phyloP scores from a whole-genome alignment of 2,888 invertebrate species.

The Cremastobaeus sp. region DNA sequence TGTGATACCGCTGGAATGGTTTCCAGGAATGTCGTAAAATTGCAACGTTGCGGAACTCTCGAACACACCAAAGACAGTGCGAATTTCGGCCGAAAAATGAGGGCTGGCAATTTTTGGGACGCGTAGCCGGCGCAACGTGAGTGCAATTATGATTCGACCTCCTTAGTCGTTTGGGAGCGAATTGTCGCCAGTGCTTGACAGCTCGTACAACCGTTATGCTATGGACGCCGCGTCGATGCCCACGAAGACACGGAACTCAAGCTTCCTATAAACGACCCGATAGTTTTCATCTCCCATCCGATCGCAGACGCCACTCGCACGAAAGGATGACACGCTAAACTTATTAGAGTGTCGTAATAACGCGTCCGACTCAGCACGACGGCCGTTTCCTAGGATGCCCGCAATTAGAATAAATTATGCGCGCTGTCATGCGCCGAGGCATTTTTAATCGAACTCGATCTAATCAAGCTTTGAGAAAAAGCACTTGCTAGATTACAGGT shows the following conservation, averaged over 20 bases:
- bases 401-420: slow-evolving; percentile 58
- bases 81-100: slow-evolving; percentile 16
- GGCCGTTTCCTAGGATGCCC: slow-evolving; percentile 18
- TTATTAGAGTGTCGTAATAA: slow-evolving; percentile 43
- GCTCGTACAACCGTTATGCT: slow-evolving; percentile 32
- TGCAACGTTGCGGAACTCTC: too few relatives aligned
- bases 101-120: background rate
- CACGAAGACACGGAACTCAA: slow-evolving; percentile 29
- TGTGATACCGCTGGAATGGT: too few relatives aligned
- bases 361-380: slow-evolving; percentile 25
- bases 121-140: slow-evolving; percentile 3
- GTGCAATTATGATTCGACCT: slow-evolving; percentile 32
- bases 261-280: slow-evolving; percentile 38
- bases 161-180: slow-evolving; percentile 23
- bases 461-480: slow-evolving; percentile 34
- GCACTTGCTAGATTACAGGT: slow-evolving; percentile 35
- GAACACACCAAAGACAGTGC: too few relatives aligned
- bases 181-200: slow-evolving; percentile 34
- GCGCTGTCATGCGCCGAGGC: slow-evolving; percentile 32
- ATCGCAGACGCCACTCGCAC: slow-evolving; percentile 28
- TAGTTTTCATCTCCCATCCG: slow-evolving; percentile 33
- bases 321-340: slow-evolving; percentile 43
- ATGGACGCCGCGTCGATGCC: slow-evolving; percentile 18
- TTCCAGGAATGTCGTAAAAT: too few relatives aligned
- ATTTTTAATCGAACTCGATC: slow-evolving; percentile 30